These are phyloP conservation scores for Magallana gigas DNA, from an alignment of 1,140 invertebrate genomes.

Conservation along the genomic window DNA sequence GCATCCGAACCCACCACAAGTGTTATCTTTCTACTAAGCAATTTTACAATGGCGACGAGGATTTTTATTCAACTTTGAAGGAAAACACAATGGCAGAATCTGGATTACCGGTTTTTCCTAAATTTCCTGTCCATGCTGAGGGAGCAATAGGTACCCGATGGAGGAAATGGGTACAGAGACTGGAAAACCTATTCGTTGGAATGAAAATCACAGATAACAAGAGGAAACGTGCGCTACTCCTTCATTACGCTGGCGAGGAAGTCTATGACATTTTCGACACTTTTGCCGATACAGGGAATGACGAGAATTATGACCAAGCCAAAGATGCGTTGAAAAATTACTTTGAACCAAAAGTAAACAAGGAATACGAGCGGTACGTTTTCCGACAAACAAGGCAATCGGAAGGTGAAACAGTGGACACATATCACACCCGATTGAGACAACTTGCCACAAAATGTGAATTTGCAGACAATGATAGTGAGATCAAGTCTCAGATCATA, in stretches of 20 bases:
- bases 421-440: constrained; percentile 52
- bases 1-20: too few relatives aligned
- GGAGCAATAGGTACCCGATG: constrained; percentile 39
- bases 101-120: constrained; percentile 42
- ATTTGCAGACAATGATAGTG: constrained; percentile 45
- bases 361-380: constrained; percentile 49
- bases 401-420: constrained; percentile 49
- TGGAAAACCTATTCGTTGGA: constrained; percentile 51
- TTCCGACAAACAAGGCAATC: constrained; percentile 37
- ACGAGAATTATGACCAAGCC: constrained; percentile 45
- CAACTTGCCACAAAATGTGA: constrained; percentile 50
- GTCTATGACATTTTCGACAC: constrained; percentile 51
- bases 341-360: constrained; percentile 76
- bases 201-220: constrained; percentile 43
- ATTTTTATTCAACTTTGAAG: neutral
- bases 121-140: constrained; percentile 31
- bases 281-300: neutral
- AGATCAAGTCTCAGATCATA: constrained; percentile 61
- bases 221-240: constrained; percentile 48
- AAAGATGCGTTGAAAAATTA: constrained; percentile 36
- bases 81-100: neutral
- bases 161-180: constrained; percentile 49
- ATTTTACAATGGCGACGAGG: constrained; percentile 1
- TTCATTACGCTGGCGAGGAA: constrained; percentile 52
- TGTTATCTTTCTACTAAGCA: neutral